Base-by-base conservation (phyloP, 2,888 invertebrate genomes). In the Fragum sueziense region DNA sequence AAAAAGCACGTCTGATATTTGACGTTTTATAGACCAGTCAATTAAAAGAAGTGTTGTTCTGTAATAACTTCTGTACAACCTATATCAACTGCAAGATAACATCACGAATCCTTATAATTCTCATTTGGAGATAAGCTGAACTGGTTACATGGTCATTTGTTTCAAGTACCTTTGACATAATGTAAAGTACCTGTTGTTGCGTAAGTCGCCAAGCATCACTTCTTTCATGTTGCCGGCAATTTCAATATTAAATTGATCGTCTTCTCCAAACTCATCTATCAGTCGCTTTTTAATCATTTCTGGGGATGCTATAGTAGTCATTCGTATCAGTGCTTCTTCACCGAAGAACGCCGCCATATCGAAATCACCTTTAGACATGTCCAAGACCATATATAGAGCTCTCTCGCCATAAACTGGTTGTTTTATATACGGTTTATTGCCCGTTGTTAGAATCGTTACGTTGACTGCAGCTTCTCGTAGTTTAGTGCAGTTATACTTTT, bases 381-480 rank as follows among this genome's bases (percentile, higher is more conserved):
- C 76, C 20, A 68, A 76, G 1, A 79, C 75, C 17, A 76, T 71
- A 37, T 79, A 75, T 9, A 67, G 25, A 1, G 79, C 79, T 3
- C 79, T 54, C 25, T n/a, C 61, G 3, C 79, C 79, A 41, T 65
- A 79, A 9, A 76, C 22, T 2, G 76, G 71, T 57, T 76, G 75
- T 20, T 69, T 75, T 4, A 57, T 57, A 37, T 74, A 52, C 25
- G 79, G 79, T 25, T 59, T 37, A 31, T 25, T n/a, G 14, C 76
- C 79, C 11, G 79, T 79, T 34, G 68, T 76, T 4, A 79, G 47
- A 34, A 65, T 37, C 11, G 79, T 79, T 17, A 76, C 72, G 25
- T 59, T 72, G 22, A 71, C 76, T 37, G 79, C 79, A 6, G 79
- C 79, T 29, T 79, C 11, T 20, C 79, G 68, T 2, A 79, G 72